Base-by-base conservation (phyloP, 1,140 invertebrate species). In the Caerostris extrusa region DNA sequence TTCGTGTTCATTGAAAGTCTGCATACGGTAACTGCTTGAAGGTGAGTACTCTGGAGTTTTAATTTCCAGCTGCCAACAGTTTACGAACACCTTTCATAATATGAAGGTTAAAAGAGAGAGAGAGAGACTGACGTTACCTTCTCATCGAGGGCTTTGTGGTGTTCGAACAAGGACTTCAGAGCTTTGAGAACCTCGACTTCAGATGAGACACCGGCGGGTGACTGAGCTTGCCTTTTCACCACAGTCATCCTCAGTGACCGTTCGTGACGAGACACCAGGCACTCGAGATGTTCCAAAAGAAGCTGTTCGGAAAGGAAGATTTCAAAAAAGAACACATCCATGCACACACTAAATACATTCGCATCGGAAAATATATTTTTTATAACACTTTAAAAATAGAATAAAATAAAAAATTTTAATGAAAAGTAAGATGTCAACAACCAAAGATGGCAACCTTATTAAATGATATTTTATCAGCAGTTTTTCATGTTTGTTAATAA, bases 101-200 rank as follows among this genome's bases (percentile, higher is more conserved):
- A 6, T 5, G 34, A 2, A 77, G 57, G 5, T 85, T 57, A 19
- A n/a, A n/a, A n/a, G 3, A 17, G 17, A 17, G n/a, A 58, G 14
- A n/a, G 2, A 50, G 34, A 3, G 2, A 6, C 7, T 61, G 3
- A 0, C 7, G 5, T 95, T 96, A 99, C 99, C 97, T 99, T 99
- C 97, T 99, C 99, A 97, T 99, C 99, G 89, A 99, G 97, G 83
- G 99, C 99, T 96, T 99, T 99, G 97, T 99, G 99, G 97, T 99
- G 99, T 96, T 99, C 99, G 97, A 99, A 99, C 89, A 99, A 97
- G 94, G 98, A 99, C 97, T 99, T 99, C 94, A 99, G 97, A 57
- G 99, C 99, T 96, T 99, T 99, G 5, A 99, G 97, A 53, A 99
- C 99, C 97, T 99, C 99, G 60, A 99, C 99, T 96, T 99, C 99